Base-by-base conservation (phyloP, 1,140 invertebrate genomes). In the Phthorimaea operculella region DNA sequence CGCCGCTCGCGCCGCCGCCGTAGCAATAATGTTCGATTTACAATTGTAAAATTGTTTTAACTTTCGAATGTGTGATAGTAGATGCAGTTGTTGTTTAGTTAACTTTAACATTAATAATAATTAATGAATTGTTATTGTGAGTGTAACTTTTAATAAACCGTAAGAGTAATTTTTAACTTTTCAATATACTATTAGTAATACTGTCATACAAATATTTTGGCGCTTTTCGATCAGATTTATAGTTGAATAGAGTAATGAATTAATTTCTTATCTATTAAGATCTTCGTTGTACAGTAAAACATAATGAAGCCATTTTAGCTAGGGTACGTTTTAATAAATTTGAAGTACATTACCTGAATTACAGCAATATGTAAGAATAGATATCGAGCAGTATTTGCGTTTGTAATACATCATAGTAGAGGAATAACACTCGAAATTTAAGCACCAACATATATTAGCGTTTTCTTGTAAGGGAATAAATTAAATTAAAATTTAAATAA, bases 31-130 rank as follows among this genome's bases (percentile, higher is more conserved):
- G 68, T 79, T 83, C 74, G 76, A 82, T 70, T n/a, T 82, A 83
- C 76, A 85, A 85, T 79, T 83, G 73, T 85, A 85, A 83, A 85
- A 86, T 86, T 82, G 86, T 83, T 85, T 79, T 76, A 85, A 86
- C 79, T 80, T 87, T 87, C 79, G 79, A 86, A 87, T 84, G 85
- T 87, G 85, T 87, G 85, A 87, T 87, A 87, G 82, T 86, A 87
- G 83, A 82, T 81, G 81, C 82, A 82, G 83, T 85, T 84, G 83
- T 87, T 86, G 84, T 86, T 86, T 85, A 85, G 83, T 85, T 86
- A 85, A 82, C 74, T 84, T 83, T 72, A 74, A 55, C 33, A 62
- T 62, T 75, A 79, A 78, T 79, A 68, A 76, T 76, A 69, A 58
- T 58, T 55, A 58, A 73, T 77, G 63, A 80, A 85, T 85, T 76